Conservation (phyloP, 2,888 invertebrate genomes). For the Clusia tigrina region DNA sequence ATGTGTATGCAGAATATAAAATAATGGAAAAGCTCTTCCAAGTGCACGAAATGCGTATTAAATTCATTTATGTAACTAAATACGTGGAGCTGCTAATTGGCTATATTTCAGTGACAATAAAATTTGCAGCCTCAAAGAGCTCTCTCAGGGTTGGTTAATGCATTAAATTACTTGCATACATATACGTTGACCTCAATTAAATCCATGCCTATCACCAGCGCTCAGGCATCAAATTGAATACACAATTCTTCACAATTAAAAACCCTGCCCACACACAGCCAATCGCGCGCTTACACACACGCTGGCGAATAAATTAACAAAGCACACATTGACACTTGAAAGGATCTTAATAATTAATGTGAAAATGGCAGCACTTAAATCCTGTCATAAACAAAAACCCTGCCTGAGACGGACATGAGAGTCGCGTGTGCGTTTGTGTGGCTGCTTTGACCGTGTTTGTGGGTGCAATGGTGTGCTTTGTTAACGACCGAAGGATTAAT, state of each 20-base stretch:
- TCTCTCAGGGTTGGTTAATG: too few relatives aligned
- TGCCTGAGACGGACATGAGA: neutral
- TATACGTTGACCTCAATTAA: too few relatives aligned
- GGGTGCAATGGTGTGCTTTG: neutral
- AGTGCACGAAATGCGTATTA: too few relatives aligned
- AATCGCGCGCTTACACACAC: neutral
- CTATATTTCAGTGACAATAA: too few relatives aligned
- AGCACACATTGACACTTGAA: neutral
- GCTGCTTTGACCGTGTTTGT: too few relatives aligned
- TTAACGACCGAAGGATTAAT: neutral
- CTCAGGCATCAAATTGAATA: neutral
- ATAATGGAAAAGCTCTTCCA: too few relatives aligned
- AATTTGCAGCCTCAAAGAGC: too few relatives aligned
- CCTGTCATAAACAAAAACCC: slow-evolving; percentile 2
- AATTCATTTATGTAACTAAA: too few relatives aligned
- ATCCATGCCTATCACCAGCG: neutral
- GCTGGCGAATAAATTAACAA: neutral
- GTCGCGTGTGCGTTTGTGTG: neutral
- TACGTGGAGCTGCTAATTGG: too few relatives aligned
- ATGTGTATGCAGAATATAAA: too few relatives aligned
- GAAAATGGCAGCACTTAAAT: neutral
- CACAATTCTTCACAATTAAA: neutral
- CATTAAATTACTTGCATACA: too few relatives aligned
- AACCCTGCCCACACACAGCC: neutral
- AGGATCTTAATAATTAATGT: neutral